A percentile compares a stretch with the other conserved stretches of the same genome.
phyloP scores from a whole-genome alignment of 1,140 invertebrate species.

The Drosophila pectinifera region DNA sequence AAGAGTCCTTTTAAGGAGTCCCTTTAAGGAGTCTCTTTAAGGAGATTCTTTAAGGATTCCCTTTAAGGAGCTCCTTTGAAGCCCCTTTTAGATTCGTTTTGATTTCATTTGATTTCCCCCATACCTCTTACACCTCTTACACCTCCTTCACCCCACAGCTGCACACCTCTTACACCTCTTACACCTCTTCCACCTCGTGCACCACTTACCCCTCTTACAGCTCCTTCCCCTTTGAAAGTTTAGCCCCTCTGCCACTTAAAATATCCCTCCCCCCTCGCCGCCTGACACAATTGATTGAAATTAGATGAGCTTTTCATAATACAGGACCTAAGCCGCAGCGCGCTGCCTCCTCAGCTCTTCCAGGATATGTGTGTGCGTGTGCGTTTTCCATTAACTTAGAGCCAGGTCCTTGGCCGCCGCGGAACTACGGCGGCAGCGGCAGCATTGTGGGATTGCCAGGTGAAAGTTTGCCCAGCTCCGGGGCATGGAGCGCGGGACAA shows the following conservation, averaged over 20 bases:
- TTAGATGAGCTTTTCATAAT: constrained; percentile 81
- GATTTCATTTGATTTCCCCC: constrained; percentile 22
- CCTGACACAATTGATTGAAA: constrained; percentile 76
- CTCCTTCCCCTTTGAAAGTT: no score
- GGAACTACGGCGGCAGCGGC: not conserved
- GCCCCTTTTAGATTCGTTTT: constrained; percentile 19
- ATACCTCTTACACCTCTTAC: not conserved
- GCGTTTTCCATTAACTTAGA: constrained; percentile 65
- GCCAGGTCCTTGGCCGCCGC: constrained; percentile 15
- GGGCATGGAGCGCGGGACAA: not conserved
- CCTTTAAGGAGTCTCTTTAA: no score
- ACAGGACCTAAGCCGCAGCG: constrained; percentile 55
- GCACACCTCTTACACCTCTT: not conserved
- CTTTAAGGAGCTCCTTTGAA: constrained; percentile 5
- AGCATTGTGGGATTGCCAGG: constrained; percentile 14
- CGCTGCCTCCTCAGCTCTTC: not conserved
- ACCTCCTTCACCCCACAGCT: no score
- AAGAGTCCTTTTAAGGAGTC: no score
- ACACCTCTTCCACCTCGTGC: not conserved
- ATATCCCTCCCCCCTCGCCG: constrained; percentile 15
- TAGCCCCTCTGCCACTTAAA: constrained; percentile 37
- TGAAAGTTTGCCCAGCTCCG: constrained; percentile 34
- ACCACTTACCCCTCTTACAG: not conserved
- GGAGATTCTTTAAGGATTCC: no score
- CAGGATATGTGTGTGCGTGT: constrained; percentile 7